Percentiles rank a stretch among this genome's conserved stretches.
Evolutionary conservation across 1,140 invertebrate genomes (phyloP).

Genomic region (Drosophila ohnishii): DNA sequence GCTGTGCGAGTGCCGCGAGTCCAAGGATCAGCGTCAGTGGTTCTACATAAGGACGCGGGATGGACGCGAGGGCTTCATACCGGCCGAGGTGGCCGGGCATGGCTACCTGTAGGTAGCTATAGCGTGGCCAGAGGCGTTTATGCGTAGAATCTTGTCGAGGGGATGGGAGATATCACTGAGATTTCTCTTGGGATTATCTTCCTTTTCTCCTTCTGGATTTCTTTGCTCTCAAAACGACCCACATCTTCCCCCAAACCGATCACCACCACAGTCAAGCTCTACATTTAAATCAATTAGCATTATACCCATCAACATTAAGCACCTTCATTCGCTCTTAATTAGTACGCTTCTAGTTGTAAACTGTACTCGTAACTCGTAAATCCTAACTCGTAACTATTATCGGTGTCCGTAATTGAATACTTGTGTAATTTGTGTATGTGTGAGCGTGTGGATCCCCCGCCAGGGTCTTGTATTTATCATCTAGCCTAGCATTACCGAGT

Average conservation of each 20-base stretch:
- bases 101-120: constrained; percentile 86
- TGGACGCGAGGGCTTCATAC: constrained; percentile 89
- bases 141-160: no score
- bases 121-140: no score
- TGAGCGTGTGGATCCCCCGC: constrained; percentile 24
- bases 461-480: constrained; percentile 45
- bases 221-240: not conserved
- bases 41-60: constrained; percentile 89
- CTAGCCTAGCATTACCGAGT: constrained; percentile 52
- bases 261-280: constrained; percentile 41
- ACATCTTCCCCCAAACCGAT: constrained; percentile 7
- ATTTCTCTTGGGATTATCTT: not conserved
- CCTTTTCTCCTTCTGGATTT: not conserved
- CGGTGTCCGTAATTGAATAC: constrained; percentile 58
- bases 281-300: constrained; percentile 44
- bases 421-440: constrained; percentile 54
- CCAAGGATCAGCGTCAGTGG: constrained; percentile 86
- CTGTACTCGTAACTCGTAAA: constrained; percentile 45
- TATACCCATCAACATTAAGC: constrained; percentile 24
- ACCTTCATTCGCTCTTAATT: constrained; percentile 46
- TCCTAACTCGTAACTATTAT: constrained; percentile 48
- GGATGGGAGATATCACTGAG: no score
- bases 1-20: constrained; percentile 85
- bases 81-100: constrained; percentile 89
- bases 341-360: constrained; percentile 73